Conservation (phyloP, 2,113 vertebrate genomes). For the Syngnathoides biaculeatus region DNA sequence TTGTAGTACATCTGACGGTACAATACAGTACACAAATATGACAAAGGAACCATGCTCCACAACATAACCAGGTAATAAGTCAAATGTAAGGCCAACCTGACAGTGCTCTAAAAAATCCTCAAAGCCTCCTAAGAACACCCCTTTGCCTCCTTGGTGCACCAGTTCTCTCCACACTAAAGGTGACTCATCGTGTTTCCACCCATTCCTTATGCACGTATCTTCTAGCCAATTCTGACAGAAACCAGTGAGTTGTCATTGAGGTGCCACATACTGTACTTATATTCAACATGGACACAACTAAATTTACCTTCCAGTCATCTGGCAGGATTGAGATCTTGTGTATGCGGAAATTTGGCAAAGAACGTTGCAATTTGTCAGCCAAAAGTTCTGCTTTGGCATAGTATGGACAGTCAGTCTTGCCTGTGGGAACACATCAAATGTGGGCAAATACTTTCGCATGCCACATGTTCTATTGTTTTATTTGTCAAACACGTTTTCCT, state of each 20-base stretch:
- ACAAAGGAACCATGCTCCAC: neutral
- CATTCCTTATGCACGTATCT: slow-evolving; percentile 73
- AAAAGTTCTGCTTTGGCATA: slow-evolving; percentile 89
- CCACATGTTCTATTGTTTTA: too few relatives aligned
- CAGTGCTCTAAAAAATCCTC: slow-evolving; percentile 85
- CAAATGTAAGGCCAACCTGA: slow-evolving; percentile 71
- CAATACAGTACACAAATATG: neutral
- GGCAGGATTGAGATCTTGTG: slow-evolving; percentile 83
- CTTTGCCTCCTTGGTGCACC: slow-evolving; percentile 82
- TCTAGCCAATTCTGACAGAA: slow-evolving; percentile 80
- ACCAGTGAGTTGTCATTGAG: neutral
- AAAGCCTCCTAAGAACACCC: slow-evolving; percentile 83
- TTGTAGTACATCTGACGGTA: slow-evolving; percentile 78
- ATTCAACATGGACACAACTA: neutral
- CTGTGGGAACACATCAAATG: slow-evolving; percentile 51
- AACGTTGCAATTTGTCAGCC: slow-evolving; percentile 79
- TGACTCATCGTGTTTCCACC: slow-evolving; percentile 79
- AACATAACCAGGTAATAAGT: neutral
- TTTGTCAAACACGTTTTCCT: too few relatives aligned
- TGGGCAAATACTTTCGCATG: neutral
- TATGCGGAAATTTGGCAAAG: slow-evolving; percentile 81
- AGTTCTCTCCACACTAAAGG: slow-evolving; percentile 94
- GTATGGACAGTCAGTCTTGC: slow-evolving; percentile 81
- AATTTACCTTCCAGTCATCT: slow-evolving; percentile 82
- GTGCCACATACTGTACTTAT: too few relatives aligned